phyloP scores from a whole-genome alignment of 2,888 invertebrate genomes.

The Hypercompe scribonia region DNA sequence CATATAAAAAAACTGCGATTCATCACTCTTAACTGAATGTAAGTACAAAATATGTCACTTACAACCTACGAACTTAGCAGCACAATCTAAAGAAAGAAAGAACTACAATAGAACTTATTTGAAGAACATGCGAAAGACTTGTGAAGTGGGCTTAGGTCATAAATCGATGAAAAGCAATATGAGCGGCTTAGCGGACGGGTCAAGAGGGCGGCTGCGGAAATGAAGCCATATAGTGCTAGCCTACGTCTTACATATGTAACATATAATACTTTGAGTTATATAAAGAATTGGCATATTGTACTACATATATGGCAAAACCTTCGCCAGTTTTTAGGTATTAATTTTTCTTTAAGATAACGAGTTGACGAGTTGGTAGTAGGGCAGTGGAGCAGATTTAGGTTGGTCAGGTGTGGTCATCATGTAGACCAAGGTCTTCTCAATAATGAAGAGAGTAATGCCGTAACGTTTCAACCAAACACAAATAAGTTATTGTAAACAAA shows the following conservation, averaged over 20 bases:
- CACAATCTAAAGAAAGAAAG: neutral
- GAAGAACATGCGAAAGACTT: neutral
- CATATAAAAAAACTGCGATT: no score
- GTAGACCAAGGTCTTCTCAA: neutral
- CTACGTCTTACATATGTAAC: conserved; percentile 25
- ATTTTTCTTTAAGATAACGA: no score
- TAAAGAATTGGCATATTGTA: neutral
- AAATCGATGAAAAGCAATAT: conserved; percentile 10
- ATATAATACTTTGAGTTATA: neutral
- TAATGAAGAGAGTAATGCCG: no score
- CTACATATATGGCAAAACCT: neutral
- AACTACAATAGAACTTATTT: neutral
- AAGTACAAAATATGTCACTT: no score
- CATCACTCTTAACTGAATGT: no score
- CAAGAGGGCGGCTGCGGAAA: conserved; percentile 41
- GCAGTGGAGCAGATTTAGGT: no score
- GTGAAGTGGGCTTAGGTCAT: neutral
- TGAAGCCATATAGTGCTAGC: conserved; percentile 13
- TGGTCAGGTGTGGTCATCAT: no score
- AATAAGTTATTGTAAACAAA: neutral
- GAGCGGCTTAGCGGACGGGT: conserved; percentile 31
- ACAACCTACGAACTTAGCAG: neutral
- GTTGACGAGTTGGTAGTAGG: no score
- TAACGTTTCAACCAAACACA: neutral
- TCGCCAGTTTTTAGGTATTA: no score